Percentiles rank a stretch among this genome's conserved stretches.
Evolutionary conservation across 2,888 invertebrate species (phyloP).

Genomic region (Charanyca ferruginea): DNA sequence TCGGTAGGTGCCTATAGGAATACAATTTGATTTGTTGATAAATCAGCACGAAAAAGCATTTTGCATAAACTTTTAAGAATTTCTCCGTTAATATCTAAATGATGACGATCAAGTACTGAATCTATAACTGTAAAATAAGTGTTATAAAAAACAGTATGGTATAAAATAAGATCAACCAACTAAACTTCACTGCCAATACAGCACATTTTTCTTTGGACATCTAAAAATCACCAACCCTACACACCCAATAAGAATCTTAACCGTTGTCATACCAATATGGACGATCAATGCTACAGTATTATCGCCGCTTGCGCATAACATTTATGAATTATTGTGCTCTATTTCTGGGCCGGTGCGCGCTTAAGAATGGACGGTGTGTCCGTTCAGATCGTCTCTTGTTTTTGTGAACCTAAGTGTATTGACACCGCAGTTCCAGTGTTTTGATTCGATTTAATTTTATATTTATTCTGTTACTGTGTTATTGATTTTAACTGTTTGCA

Average conservation of each 20-base stretch:
- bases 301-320: constrained; percentile 79
- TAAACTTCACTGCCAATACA: constrained; percentile 16
- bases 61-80: neutral
- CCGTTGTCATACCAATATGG: constrained; percentile 55
- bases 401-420: constrained; percentile 52
- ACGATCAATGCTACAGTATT: constrained; percentile 69
- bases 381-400: constrained; percentile 48
- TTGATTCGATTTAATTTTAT: constrained; percentile 28
- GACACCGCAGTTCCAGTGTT: constrained; percentile 33
- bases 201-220: constrained; percentile 11
- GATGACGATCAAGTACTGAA: neutral
- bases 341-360: constrained; percentile 79
- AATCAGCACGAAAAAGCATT: too few relatives aligned
- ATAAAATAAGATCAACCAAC: constrained; percentile 9
- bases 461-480: neutral
- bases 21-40: too few relatives aligned
- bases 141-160: constrained; percentile 10
- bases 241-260: constrained; percentile 27
- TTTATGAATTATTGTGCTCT: constrained; percentile 89
- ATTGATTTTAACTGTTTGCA: neutral
- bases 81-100: neutral
- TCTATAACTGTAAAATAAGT: neutral
- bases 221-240: constrained; percentile 32
- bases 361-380: constrained; percentile 80
- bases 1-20: neutral